phyloP scores from a whole-genome alignment of 1,140 invertebrate genomes.

The Aphaenogaster ashmeadi region DNA sequence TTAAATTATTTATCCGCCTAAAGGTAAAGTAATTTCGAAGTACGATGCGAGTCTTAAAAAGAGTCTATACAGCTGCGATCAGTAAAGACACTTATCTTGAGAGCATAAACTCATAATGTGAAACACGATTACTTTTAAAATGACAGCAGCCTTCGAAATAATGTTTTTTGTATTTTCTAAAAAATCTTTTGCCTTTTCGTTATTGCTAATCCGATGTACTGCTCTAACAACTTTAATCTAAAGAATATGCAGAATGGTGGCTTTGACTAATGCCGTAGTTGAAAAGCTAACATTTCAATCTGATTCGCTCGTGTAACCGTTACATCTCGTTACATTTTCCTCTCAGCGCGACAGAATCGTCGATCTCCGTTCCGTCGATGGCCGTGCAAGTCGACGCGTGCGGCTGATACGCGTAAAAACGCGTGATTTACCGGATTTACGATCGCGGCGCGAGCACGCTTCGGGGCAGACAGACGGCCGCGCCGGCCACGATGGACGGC shows the following conservation, averaged over 20 bases:
- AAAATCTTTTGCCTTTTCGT: not conserved
- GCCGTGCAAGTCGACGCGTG: conserved; percentile 24
- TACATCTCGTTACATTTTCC: not conserved
- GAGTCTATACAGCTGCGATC: not conserved
- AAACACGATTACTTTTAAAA: not conserved
- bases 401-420: conserved; percentile 11
- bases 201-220: not conserved
- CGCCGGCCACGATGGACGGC: conserved; percentile 7
- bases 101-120: not conserved
- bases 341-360: not conserved
- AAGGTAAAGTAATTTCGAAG: not conserved
- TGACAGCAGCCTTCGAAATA: not conserved
- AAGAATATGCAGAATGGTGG: not conserved
- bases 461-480: not conserved
- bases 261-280: not conserved
- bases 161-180: not conserved
- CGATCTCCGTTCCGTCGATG: not conserved
- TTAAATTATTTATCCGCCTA: not conserved
- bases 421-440: conserved; percentile 36
- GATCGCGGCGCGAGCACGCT: conserved; percentile 36
- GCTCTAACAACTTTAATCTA: not conserved
- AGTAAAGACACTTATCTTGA: not conserved
- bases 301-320: not conserved
- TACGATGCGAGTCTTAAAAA: not conserved
- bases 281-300: not conserved